Evolutionary conservation across 92 coral and sea anemone genomes (phyloP).

Genomic region (Hydrozoanthus gracilis): DNA sequence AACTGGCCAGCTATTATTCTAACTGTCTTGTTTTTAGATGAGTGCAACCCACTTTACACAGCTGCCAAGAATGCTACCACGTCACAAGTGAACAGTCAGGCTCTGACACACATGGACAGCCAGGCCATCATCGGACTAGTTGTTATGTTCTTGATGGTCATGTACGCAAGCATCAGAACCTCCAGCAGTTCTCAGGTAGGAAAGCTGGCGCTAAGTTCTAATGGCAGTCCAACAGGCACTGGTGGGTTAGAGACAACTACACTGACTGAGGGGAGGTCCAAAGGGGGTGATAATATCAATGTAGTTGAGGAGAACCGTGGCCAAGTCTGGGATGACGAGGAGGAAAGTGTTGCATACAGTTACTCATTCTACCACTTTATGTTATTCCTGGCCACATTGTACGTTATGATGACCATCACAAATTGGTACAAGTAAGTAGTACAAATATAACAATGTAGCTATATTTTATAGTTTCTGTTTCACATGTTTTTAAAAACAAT

Average conservation of each 20-base stretch:
- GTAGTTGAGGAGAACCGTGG: constrained; percentile 67
- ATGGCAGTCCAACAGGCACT: constrained; percentile 14
- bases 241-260: constrained; percentile 69
- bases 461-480: too few species aligned
- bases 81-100: neutral
- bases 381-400: constrained; percentile 80
- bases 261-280: constrained; percentile 46
- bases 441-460: too few species aligned
- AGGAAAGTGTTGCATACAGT: constrained; percentile 79
- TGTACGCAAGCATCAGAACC: constrained; percentile 81
- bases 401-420: constrained; percentile 91
- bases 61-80: constrained; percentile 10
- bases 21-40: constrained; percentile 51
- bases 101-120: constrained; percentile 74
- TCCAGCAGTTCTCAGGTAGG: constrained; percentile 88
- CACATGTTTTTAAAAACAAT: too few species aligned
- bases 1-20: neutral
- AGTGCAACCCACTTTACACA: constrained; percentile 67
- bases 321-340: constrained; percentile 82
- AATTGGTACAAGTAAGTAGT: constrained; percentile 89
- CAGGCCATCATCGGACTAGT: constrained; percentile 81
- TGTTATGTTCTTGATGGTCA: constrained; percentile 85
- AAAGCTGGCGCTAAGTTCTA: constrained; percentile 59
- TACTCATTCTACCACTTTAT: constrained; percentile 87
- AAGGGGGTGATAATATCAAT: constrained; percentile 61